Conservation (phyloP, 2,797 vertebrate genomes). For the Melanogrammus aeglefinus region DNA sequence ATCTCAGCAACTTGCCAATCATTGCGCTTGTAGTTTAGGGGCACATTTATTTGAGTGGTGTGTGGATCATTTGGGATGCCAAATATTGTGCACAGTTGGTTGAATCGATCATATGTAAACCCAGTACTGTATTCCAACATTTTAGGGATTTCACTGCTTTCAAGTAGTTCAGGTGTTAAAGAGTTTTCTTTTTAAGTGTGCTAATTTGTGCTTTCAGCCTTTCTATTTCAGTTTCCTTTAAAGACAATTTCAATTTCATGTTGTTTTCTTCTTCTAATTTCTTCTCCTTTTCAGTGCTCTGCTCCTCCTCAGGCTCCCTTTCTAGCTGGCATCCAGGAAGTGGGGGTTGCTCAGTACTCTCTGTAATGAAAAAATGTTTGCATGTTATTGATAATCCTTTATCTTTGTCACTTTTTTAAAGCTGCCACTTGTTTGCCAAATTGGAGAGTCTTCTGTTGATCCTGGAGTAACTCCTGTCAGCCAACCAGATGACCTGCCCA, state of each 20-base stretch:
- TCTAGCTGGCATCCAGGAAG: constrained; percentile 15
- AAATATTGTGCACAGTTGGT: constrained; percentile 19
- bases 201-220: constrained; percentile 11
- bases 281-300: no score
- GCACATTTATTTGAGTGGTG: constrained; percentile 7
- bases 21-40: constrained; percentile 16
- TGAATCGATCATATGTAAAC: constrained; percentile 18
- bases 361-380: constrained; percentile 1
- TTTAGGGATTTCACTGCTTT: constrained; percentile 13
- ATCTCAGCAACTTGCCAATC: constrained; percentile 23
- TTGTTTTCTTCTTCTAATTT: no score
- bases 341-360: constrained; percentile 8
- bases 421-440: no score
- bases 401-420: not conserved
- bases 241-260: no score
- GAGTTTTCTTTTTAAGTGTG: constrained; percentile 15
- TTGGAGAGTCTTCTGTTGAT: no score
- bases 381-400: not conserved
- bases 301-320: not conserved
- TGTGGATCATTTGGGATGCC: constrained; percentile 17
- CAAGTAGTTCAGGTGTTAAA: constrained; percentile 18
- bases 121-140: constrained; percentile 20
- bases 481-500: no score
- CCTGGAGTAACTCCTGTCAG: no score
- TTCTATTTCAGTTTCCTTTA: no score